Evolutionary conservation across 2,888 invertebrate species (phyloP).

Genomic region (Tenthredo scrophulariae): DNA sequence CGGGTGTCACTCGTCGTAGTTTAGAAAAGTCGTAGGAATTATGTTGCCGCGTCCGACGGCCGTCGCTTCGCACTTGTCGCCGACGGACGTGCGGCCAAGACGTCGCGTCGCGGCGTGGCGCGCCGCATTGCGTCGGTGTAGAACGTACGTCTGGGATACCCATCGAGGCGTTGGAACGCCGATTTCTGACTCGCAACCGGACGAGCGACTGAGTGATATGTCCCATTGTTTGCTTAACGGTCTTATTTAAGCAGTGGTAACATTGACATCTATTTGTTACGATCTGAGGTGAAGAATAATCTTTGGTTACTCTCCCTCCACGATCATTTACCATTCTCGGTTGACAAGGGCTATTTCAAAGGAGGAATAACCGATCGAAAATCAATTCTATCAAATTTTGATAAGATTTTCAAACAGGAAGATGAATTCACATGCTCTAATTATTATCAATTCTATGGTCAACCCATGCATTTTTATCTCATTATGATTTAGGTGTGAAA

Average conservation of each 20-base stretch:
- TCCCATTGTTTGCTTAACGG: slow-evolving; percentile 61
- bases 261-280: slow-evolving; percentile 54
- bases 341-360: not conserved
- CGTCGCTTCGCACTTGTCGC: slow-evolving; percentile 70
- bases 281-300: slow-evolving; percentile 47
- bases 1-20: slow-evolving; percentile 69
- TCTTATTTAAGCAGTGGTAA: slow-evolving; percentile 56
- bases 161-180: slow-evolving; percentile 59
- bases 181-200: slow-evolving; percentile 56
- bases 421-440: not conserved
- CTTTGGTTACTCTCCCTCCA: not conserved
- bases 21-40: slow-evolving; percentile 59
- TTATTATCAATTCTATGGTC: not conserved
- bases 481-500: not conserved
- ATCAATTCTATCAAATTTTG: not conserved
- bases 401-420: not conserved
- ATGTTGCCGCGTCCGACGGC: slow-evolving; percentile 67
- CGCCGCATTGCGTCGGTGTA: not conserved
- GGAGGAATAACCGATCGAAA: not conserved
- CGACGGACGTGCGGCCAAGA: slow-evolving; percentile 29
- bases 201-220: slow-evolving; percentile 62
- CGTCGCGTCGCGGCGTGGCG: slow-evolving; percentile 3
- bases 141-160: not conserved
- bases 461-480: not conserved
- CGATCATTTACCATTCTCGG: not conserved